Evolutionary conservation across 2,113 vertebrate species (phyloP).

Genomic region (human (Homo sapiens)): DNA sequence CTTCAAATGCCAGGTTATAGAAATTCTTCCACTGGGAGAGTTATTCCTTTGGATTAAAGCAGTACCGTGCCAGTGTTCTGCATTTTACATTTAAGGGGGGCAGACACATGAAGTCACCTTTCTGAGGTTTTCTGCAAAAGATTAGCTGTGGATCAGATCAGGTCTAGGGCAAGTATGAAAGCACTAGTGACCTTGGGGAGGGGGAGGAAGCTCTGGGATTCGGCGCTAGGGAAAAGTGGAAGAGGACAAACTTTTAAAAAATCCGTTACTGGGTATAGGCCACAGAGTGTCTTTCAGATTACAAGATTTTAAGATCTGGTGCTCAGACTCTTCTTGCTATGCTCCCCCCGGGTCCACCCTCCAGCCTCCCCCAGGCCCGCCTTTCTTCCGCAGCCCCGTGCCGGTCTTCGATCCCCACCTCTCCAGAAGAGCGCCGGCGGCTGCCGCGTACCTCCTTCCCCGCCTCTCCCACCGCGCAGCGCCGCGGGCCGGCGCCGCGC

Average conservation of each 20-base stretch:
- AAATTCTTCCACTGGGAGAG: not conserved
- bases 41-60: not conserved
- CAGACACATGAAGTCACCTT: not conserved
- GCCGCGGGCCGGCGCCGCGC: not conserved
- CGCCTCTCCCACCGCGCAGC: not conserved
- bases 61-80: not conserved
- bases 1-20: not conserved
- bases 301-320: not conserved
- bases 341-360: not conserved
- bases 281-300: not conserved
- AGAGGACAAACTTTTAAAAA: not conserved
- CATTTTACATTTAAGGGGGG: not conserved
- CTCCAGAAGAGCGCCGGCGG: not conserved
- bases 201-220: not conserved
- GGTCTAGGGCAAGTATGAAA: not conserved
- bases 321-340: not conserved
- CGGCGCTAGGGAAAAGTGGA: not conserved
- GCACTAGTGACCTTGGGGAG: conserved; percentile 45
- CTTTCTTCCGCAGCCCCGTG: not conserved
- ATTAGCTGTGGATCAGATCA: not conserved
- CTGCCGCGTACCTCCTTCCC: not conserved
- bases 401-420: too few species aligned
- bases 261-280: not conserved
- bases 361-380: too few species aligned
- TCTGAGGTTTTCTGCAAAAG: not conserved